Evolutionary conservation across 2,797 vertebrate genomes (phyloP).

Genomic region (Molothrus aeneus): DNA sequence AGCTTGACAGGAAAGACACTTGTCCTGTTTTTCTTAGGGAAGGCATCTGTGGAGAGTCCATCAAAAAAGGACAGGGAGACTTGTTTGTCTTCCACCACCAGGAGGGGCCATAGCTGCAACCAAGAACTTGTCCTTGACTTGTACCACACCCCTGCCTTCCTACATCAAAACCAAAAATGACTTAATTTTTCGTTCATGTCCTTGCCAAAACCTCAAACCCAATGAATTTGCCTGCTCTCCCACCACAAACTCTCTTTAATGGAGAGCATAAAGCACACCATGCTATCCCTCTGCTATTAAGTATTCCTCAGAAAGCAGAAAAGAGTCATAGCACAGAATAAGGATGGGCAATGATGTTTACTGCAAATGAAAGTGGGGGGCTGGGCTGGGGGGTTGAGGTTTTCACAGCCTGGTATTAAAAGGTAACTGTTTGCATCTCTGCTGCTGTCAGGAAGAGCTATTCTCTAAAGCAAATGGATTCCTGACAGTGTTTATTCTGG

Average conservation of each 20-base stretch:
- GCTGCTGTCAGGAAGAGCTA: slow-evolving; percentile 62
- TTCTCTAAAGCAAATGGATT: slow-evolving; percentile 71
- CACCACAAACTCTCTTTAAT: slow-evolving; percentile 27
- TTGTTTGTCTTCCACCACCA: slow-evolving; percentile 72
- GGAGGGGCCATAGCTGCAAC: slow-evolving; percentile 79
- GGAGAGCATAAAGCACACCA: slow-evolving; percentile 36
- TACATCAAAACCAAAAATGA: slow-evolving; percentile 53
- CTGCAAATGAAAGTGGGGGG: slow-evolving; percentile 47
- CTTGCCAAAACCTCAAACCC: not conserved
- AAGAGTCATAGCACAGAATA: slow-evolving; percentile 20
- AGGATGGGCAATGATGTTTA: slow-evolving; percentile 38
- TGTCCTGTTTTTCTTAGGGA: not conserved
- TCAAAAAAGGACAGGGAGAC: not conserved
- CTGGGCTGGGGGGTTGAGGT: not conserved
- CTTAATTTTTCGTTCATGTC: slow-evolving; percentile 49
- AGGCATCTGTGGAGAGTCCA: not conserved
- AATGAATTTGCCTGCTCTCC: not conserved
- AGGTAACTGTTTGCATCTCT: slow-evolving; percentile 66
- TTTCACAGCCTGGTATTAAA: slow-evolving; percentile 69
- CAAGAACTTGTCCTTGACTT: slow-evolving; percentile 67
- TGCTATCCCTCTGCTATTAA: slow-evolving; percentile 31
- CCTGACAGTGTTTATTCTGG: slow-evolving; percentile 61
- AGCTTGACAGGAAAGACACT: not conserved
- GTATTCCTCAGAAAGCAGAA: slow-evolving; percentile 52
- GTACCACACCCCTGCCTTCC: slow-evolving; percentile 48